Evolutionary conservation across 1,140 invertebrate genomes (phyloP).

Genomic region (Drosophila punjabiensis): DNA sequence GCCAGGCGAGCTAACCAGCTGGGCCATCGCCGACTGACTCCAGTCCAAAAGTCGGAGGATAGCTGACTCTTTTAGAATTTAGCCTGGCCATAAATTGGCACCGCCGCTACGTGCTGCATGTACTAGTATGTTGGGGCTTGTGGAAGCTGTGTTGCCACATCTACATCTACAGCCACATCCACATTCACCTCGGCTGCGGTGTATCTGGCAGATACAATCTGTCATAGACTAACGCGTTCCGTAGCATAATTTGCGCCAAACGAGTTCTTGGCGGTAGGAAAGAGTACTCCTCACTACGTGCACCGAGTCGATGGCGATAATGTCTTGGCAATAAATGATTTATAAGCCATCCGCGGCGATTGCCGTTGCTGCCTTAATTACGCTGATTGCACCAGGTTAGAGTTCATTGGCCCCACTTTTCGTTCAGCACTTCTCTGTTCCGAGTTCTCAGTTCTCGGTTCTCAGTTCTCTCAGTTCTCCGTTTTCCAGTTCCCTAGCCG

Average conservation of each 20-base stretch:
- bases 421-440: slow-evolving; percentile 2
- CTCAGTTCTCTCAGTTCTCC: background rate
- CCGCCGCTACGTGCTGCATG: slow-evolving; percentile 25
- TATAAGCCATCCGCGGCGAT: slow-evolving; percentile 54
- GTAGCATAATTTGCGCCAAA: slow-evolving; percentile 72
- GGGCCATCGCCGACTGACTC: slow-evolving; percentile 18
- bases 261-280: slow-evolving; percentile 43
- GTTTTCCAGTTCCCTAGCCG: slow-evolving; percentile 27
- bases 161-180: slow-evolving; percentile 30
- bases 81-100: slow-evolving; percentile 73
- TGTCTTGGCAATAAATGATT: slow-evolving; percentile 75
- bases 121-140: background rate
- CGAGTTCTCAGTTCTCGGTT: background rate
- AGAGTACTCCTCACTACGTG: slow-evolving; percentile 7
- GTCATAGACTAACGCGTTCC: slow-evolving; percentile 68
- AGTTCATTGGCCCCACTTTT: slow-evolving; percentile 60
- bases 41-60: slow-evolving; percentile 33
- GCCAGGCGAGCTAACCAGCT: slow-evolving; percentile 41
- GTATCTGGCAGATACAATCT: slow-evolving; percentile 80
- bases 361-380: slow-evolving; percentile 60
- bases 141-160: slow-evolving; percentile 55
- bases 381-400: slow-evolving; percentile 48
- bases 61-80: slow-evolving; percentile 64
- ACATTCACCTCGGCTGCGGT: slow-evolving; percentile 13
- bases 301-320: slow-evolving; percentile 53